phyloP scores from a whole-genome alignment of 1,140 invertebrate genomes.

The Ceratina australensis region DNA sequence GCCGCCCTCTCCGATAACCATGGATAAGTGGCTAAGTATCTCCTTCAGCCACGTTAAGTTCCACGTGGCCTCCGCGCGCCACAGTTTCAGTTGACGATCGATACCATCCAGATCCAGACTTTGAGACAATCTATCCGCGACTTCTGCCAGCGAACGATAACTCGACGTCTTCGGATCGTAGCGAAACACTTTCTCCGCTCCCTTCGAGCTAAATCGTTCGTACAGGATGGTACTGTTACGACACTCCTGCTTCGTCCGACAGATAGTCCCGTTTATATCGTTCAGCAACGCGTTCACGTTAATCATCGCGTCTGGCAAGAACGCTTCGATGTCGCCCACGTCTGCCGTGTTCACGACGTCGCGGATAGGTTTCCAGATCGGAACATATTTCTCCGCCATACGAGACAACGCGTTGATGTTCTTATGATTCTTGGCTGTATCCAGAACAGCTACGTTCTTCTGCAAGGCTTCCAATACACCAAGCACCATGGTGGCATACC shows the following conservation, averaged over 20 bases:
- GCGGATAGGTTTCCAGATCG: constrained; percentile 69
- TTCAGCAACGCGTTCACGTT: constrained; percentile 71
- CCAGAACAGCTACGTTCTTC: constrained; percentile 66
- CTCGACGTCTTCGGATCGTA: constrained; percentile 67
- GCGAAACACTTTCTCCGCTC: constrained; percentile 62
- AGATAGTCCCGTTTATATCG: constrained; percentile 48
- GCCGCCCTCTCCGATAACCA: constrained; percentile 68
- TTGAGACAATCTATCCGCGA: constrained; percentile 63
- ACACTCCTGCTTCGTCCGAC: constrained; percentile 49
- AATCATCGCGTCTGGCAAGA: constrained; percentile 68
- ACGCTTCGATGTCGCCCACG: constrained; percentile 45
- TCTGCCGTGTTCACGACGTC: constrained; percentile 63
- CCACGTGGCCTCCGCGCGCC: constrained; percentile 64
- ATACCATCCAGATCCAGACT: constrained; percentile 70
- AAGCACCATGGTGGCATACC: constrained; percentile 62
- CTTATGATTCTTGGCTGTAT: constrained; percentile 58
- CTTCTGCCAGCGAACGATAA: constrained; percentile 63
- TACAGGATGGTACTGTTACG: constrained; percentile 60
- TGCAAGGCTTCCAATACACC: constrained; percentile 62
- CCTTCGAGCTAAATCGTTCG: constrained; percentile 66
- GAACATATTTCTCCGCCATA: constrained; percentile 64
- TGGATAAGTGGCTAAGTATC: constrained; percentile 66
- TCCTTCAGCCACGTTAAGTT: constrained; percentile 71
- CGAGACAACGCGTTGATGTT: constrained; percentile 61
- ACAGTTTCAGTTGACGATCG: constrained; percentile 54